phyloP scores from a whole-genome alignment of 2,797 vertebrate species.

The Peromyscus attwateri region DNA sequence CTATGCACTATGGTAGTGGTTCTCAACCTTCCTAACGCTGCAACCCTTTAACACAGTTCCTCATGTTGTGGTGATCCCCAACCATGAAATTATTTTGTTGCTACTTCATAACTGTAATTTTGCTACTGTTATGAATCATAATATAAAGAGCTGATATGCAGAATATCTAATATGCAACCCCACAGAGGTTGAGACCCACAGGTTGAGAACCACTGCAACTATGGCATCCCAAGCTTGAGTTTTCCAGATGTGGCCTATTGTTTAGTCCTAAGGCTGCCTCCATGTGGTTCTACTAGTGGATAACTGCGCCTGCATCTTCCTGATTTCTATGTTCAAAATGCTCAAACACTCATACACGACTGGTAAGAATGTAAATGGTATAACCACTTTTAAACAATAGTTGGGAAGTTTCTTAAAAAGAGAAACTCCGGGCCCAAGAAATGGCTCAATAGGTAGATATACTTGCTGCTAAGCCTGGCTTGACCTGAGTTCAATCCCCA shows the following conservation, averaged over 20 bases:
- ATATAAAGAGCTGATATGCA: neutral
- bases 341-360: neutral
- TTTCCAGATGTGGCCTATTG: neutral
- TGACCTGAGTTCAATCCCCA: neutral
- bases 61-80: neutral
- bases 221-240: neutral
- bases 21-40: too few species aligned
- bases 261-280: neutral
- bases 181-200: neutral
- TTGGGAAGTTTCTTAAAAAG: conserved; percentile 27
- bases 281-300: neutral
- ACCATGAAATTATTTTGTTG: too few species aligned
- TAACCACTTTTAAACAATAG: neutral
- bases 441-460: neutral
- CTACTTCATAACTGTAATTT: neutral
- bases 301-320: neutral
- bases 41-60: neutral
- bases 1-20: neutral
- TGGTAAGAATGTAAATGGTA: neutral
- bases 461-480: neutral
- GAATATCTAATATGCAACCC: neutral
- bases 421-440: neutral
- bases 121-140: neutral
- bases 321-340: neutral
- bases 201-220: neutral